Evolutionary conservation across 2,888 invertebrate genomes (phyloP).

Genomic region (Andrena camellia): DNA sequence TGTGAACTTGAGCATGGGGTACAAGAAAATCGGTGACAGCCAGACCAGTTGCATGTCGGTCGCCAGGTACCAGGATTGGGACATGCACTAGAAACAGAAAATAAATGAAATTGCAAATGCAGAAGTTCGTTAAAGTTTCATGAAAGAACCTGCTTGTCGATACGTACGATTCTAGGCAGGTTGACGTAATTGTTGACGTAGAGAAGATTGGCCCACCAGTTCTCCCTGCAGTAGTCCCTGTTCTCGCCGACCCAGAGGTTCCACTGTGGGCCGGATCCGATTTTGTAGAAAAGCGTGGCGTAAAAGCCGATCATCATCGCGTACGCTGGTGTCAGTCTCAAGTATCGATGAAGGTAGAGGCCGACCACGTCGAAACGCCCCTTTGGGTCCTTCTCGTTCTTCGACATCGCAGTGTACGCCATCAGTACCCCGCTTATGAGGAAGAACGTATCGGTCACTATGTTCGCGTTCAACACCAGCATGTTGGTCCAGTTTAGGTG

Average conservation of each 20-base stretch:
- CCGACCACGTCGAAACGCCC: slow-evolving; percentile 86
- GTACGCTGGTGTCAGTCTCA: slow-evolving; percentile 92
- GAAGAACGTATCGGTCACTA: slow-evolving; percentile 82
- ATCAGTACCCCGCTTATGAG: slow-evolving; percentile 80
- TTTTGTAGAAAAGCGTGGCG: slow-evolving; percentile 89
- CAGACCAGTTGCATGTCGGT: slow-evolving; percentile 81
- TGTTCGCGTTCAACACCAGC: slow-evolving; percentile 81
- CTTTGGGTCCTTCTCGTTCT: slow-evolving; percentile 64
- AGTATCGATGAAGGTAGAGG: slow-evolving; percentile 89
- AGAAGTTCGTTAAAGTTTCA: neutral
- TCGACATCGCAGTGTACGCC: slow-evolving; percentile 73
- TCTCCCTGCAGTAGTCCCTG: slow-evolving; percentile 78
- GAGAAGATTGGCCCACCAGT: slow-evolving; percentile 85
- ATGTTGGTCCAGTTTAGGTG: slow-evolving; percentile 77
- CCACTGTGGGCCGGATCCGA: slow-evolving; percentile 92
- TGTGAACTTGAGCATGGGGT: slow-evolving; percentile 78
- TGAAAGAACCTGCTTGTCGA: slow-evolving; percentile 2
- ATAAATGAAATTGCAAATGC: slow-evolving; percentile 70
- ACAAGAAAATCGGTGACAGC: slow-evolving; percentile 80
- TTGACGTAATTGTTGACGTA: slow-evolving; percentile 84
- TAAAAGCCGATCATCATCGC: slow-evolving; percentile 90
- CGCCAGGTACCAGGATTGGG: slow-evolving; percentile 87
- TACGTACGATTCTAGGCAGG: slow-evolving; percentile 78
- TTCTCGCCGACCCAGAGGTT: slow-evolving; percentile 86
- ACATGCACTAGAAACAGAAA: slow-evolving; percentile 85